Evolutionary conservation across 1,140 invertebrate genomes (phyloP), one percentile per base, ranked within the genome.

Genomic region (Psilanteris sp.): DNA sequence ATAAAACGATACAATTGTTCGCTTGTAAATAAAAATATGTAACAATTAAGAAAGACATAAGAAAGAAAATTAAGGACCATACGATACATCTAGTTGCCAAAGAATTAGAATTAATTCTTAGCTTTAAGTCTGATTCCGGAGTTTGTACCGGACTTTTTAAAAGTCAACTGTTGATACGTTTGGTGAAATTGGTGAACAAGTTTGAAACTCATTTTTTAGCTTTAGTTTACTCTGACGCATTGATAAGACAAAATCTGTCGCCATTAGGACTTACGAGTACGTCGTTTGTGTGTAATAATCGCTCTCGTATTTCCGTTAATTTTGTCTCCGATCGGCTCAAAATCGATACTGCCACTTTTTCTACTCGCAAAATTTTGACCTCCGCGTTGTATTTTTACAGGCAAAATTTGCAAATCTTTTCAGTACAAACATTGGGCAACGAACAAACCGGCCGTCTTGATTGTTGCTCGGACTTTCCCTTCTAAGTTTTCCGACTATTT

Each of bases 21-120:
- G 22, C 24, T 59, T 68, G 64, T 68, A 68, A 57, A 68, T 68
- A 70, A 52, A 54, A 7, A 46, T 54, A 54, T 44, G 14, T 54
- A 29, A 43, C 29, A 26, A 37, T 14, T 54, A 46, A 44, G 37
- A 41, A 39, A n/a, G 34, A 26, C 4, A 8, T 39, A 22, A 79
- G 74, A 78, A 78, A 78, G 76, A 75, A 75, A 61, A 27, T 10
- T 8, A 64, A 67, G 81, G 81, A 82, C 81, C 79, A 85, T 82
- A 79, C 75, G 74, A 82, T 79, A 77, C 72, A 77, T 77, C 81
- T 81, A 84, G 82, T 84, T 84, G 84, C 84, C 84, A 85, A 85
- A 85, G 84, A 85, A 79, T 84, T 82, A 82, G 76, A 72, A 22
- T 61, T 67, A 72, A 74, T 74, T 18, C 11, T 31, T 66, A 74